A percentile compares a stretch with the other conserved stretches of the same genome.
Conservation (phyloP, 2,888 invertebrate genomes). For the Andrena camellia region DNA sequence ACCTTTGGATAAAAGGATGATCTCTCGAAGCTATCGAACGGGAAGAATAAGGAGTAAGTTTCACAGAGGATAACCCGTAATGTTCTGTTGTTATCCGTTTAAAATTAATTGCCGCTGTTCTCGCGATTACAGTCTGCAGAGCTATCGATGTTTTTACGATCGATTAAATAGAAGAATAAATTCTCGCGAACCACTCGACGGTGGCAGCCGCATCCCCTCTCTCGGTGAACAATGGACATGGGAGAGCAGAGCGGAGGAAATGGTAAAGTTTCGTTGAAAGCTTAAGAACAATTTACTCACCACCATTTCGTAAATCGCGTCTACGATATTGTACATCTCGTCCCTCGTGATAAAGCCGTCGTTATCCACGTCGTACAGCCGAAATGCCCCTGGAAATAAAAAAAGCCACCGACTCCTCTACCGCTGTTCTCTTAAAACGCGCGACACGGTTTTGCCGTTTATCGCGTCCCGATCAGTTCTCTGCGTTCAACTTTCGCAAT, state of each 20-base stretch:
- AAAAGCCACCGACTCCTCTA: neutral
- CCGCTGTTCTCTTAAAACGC: neutral
- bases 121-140: neutral
- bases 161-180: neutral
- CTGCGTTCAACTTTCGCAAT: too few species aligned
- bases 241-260: neutral
- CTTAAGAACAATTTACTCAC: constrained; percentile 88
- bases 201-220: neutral
- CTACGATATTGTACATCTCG: constrained; percentile 98
- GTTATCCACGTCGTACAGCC: constrained; percentile 97
- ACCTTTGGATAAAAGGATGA: neutral
- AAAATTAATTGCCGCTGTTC: neutral
- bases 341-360: constrained; percentile 98
- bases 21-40: neutral
- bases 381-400: constrained; percentile 94
- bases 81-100: neutral
- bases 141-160: neutral
- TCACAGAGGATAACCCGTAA: neutral
- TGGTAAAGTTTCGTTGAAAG: neutral
- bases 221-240: neutral
- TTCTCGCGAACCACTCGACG: neutral
- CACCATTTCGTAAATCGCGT: constrained; percentile 99
- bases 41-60: neutral
- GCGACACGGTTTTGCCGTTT: neutral
- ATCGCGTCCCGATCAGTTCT: too few species aligned